Evolutionary conservation across 2,888 invertebrate species (phyloP), one percentile per base, ranked within the genome.

Genomic region (Xylota sylvarum): DNA sequence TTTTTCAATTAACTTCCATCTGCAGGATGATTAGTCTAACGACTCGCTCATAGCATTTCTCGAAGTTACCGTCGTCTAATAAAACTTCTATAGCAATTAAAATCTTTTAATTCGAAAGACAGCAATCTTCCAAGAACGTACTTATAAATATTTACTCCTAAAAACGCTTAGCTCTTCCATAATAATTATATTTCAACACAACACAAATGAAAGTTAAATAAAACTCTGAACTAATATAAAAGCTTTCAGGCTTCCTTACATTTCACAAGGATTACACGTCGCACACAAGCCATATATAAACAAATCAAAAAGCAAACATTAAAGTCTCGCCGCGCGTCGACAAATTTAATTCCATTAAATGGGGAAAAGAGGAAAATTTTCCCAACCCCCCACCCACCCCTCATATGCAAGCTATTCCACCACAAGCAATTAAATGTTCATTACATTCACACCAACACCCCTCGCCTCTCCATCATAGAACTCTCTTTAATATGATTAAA

Each of bases 401-500:
- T 5, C 48, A 35, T 46, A 58, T 30, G 30, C 30, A 43, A 46
- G 48, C 5, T 37, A 48, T 19, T 50, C 23, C 7, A 46, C 30
- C 62, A 30, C 37, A 37, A 5, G 27, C 62, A 73, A 73, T 73
- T 60, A 72, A 72, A 48, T 35, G 12, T 23, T 60, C 60, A 60
- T 72, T 62, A 73, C 50, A 50, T 60, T 60, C 19, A 62, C 60
- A 37, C 35, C 32, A 32, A 7, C 35, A 7, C 32, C n/a, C n/a
- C 14, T 19, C 43, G 4, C 6, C 10, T 17, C 40, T 37, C n/a
- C 12, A 0, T n/a, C 2, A 46, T 9, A 7, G 17, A 58, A 35
- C 43, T 27, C 43, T 27, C 23, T 58, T 67, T 72, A 72, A 72
- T 67, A 55, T 58, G 77, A 77, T 83, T 83, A 77, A 60, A 72